Percentiles rank a stretch among this genome's conserved stretches.
phyloP scores from a whole-genome alignment of 2,888 invertebrate genomes.

The Disparrhopalites patrizii region DNA sequence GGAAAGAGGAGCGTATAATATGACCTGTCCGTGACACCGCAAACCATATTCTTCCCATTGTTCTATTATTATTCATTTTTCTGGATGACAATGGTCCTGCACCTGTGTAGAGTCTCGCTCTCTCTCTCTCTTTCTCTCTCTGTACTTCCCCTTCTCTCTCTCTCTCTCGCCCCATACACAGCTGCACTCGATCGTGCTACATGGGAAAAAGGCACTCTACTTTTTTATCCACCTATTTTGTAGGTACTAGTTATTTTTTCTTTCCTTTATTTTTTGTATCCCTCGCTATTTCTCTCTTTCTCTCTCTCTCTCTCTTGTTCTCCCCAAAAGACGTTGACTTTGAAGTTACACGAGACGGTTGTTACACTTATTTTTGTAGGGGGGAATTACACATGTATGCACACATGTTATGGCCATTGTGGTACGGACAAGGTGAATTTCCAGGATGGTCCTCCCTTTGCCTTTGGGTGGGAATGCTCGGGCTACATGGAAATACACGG shows the following conservation, averaged over 20 bases:
- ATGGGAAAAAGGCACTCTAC: neutral
- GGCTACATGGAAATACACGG: no score
- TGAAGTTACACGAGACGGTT: no score
- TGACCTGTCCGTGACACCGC: constrained; percentile 23
- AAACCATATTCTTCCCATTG: constrained; percentile 15
- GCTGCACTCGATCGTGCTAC: neutral
- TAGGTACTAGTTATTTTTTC: no score
- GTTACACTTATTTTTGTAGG: no score
- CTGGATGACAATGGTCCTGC: constrained; percentile 21
- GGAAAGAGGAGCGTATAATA: neutral
- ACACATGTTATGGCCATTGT: neutral
- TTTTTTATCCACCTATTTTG: no score
- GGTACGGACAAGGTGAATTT: neutral
- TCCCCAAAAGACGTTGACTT: neutral
- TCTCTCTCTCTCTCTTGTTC: neutral
- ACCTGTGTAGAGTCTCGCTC: constrained; percentile 1
- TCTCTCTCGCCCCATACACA: neutral
- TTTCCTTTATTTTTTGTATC: no score
- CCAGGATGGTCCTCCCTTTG: no score
- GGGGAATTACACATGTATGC: no score
- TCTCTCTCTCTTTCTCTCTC: neutral
- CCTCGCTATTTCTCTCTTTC: neutral
- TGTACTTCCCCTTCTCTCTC: neutral
- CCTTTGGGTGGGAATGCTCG: no score
- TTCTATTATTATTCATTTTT: neutral